A percentile compares a stretch with the other conserved stretches of the same genome.
These are phyloP conservation scores for Sus cebifrons DNA, from an alignment of 2,797 vertebrate species.

Conservation along the genomic window DNA sequence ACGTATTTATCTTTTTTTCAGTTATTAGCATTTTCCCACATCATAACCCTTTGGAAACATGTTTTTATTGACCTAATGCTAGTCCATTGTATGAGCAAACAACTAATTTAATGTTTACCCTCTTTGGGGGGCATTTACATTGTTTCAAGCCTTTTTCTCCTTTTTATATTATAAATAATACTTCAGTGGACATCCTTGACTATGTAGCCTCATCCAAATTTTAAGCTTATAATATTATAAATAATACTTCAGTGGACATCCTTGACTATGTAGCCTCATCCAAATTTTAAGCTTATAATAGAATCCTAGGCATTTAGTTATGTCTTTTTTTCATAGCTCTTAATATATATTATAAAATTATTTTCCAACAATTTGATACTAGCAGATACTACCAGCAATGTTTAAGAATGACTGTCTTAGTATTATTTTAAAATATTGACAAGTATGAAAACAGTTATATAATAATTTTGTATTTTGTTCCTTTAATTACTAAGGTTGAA, in stretches of 20 bases:
- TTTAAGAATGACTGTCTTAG: constrained; percentile 22
- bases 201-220: background rate
- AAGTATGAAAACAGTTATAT: background rate
- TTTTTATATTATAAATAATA: constrained; percentile 80
- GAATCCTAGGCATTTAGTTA: background rate
- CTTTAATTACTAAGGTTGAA: constrained; percentile 10
- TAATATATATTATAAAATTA: constrained; percentile 5
- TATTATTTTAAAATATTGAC: background rate
- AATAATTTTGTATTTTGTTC: constrained; percentile 12
- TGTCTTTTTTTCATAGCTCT: background rate
- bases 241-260: constrained; percentile 73
- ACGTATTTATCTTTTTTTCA: background rate
- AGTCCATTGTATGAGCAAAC: background rate
- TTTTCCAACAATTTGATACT: constrained; percentile 5
- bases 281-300: constrained; percentile 29
- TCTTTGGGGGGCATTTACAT: background rate
- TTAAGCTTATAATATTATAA: constrained; percentile 77
- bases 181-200: constrained; percentile 19
- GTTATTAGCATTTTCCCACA: background rate
- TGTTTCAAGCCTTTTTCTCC: background rate
- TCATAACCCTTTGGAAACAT: constrained; percentile 40
- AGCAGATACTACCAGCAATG: background rate
- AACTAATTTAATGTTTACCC: constrained; percentile 38
- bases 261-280: background rate
- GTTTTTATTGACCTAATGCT: constrained; percentile 11